These are phyloP conservation scores for Atopsyche davidsoni DNA, from an alignment of 1,140 invertebrate species.

Conservation along the genomic window DNA sequence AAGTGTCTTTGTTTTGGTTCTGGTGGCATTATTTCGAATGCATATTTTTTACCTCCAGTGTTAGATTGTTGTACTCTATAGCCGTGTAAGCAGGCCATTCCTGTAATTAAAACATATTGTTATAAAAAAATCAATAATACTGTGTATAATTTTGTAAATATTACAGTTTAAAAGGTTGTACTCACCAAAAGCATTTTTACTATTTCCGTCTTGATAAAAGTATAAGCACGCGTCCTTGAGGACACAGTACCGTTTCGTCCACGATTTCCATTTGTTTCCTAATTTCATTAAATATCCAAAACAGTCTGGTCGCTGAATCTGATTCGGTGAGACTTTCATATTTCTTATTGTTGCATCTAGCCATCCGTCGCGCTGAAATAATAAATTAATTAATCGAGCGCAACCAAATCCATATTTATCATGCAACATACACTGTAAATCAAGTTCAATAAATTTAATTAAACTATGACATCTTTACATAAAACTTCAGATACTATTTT, in stretches of 20 bases:
- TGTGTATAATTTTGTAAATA: background rate
- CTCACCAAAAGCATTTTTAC: conserved; percentile 79
- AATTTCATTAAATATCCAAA: conserved; percentile 85
- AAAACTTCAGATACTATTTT: no score
- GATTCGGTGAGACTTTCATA: conserved; percentile 61
- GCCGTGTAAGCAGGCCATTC: conserved; percentile 89
- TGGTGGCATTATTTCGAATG: conserved; percentile 86
- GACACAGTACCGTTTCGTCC: conserved; percentile 89
- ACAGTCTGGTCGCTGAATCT: conserved; percentile 79
- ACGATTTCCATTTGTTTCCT: conserved; percentile 70
- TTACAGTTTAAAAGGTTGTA: conserved; percentile 12
- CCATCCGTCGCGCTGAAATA: conserved; percentile 50
- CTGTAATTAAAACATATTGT: conserved; percentile 38
- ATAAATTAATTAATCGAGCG: no score
- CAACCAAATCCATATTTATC: no score
- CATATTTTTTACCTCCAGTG: conserved; percentile 75
- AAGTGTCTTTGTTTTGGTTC: conserved; percentile 81
- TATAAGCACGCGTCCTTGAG: conserved; percentile 93
- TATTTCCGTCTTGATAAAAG: conserved; percentile 84
- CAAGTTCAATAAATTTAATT: no score
- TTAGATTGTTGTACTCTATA: conserved; percentile 80
- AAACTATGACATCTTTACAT: no score
- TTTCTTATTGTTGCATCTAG: conserved; percentile 52
- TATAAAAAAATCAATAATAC: background rate
- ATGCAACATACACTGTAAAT: no score